Base-by-base conservation (phyloP, 1,140 invertebrate genomes). In the Rhysida immarginata region DNA sequence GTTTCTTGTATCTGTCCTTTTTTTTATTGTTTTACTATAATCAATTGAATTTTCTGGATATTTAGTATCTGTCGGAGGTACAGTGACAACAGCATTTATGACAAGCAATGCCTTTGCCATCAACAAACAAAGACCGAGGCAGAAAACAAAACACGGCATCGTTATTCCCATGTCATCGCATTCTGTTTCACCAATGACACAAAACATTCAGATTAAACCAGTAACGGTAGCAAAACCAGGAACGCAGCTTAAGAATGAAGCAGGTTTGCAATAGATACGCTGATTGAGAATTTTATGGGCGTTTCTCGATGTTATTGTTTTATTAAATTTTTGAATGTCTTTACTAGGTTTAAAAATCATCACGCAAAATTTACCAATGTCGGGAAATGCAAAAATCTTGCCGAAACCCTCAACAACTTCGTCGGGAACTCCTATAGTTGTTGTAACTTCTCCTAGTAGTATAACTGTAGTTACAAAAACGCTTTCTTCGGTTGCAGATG, bases 271-370 rank as follows among this genome's bases (percentile, higher is more conserved):
- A 5, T 20, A 5, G 21, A 41, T 11, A 41, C 11, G n/a, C n/a
- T n/a, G n/a, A 11, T 11, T 11, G 11, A 11, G n/a, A 41, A 41
- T n/a, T 41, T 41, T 41, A 41, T 11, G 35, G 11, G 35, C n/a
- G n/a, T 41, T 11, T n/a, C 11, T 41, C n/a, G 35, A 41, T 41
- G 11, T 41, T 11, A 41, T 11, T 11, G 35, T 41, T 41, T 41
- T 41, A n/a, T n/a, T 41, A 11, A 11, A 41, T 11, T 41, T 41
- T 41, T 11, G 35, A 11, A 11, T 11, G 11, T 41, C n/a, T 41
- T 11, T n/a, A 11, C 35, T 57, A 68, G 68, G 69, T 50, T 68
- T 71, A 65, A 71, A 71, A 59, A 71, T 71, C 11, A 71, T 71
- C 14, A 69, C 67, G 1, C 67, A 70, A 59, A 65, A 61, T 59